Evolutionary conservation across 2,888 invertebrate genomes (phyloP).

Genomic region (Eristalis intricaria): DNA sequence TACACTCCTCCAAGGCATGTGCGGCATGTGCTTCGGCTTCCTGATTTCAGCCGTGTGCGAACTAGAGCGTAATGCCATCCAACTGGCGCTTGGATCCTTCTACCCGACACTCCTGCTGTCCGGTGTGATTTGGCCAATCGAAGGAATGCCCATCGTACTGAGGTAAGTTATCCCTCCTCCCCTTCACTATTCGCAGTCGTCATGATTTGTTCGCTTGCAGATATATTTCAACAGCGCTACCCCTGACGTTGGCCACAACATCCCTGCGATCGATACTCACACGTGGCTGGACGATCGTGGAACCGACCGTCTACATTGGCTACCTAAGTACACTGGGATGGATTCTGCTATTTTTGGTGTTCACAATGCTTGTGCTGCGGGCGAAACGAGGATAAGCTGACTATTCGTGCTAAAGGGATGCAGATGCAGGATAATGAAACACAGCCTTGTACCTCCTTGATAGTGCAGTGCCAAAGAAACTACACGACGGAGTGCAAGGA

Average conservation of each 20-base stretch:
- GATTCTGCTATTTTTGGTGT: slow-evolving; percentile 91
- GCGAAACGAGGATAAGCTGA: slow-evolving; percentile 88
- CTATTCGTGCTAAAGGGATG: slow-evolving; percentile 11
- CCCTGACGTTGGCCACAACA: slow-evolving; percentile 95
- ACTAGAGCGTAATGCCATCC: slow-evolving; percentile 95
- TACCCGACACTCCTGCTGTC: slow-evolving; percentile 96
- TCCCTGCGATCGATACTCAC: slow-evolving; percentile 93
- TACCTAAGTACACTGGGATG: slow-evolving; percentile 92
- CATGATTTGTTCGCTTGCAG: slow-evolving; percentile 73
- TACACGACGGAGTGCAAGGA: slow-evolving; percentile 33
- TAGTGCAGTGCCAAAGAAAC: neutral
- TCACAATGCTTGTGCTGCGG: slow-evolving; percentile 90
- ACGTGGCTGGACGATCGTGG: slow-evolving; percentile 91
- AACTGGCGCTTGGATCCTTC: slow-evolving; percentile 95
- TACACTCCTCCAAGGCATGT: slow-evolving; percentile 94
- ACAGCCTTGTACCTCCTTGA: slow-evolving; percentile 32
- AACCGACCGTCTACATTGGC: slow-evolving; percentile 93
- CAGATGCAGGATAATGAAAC: slow-evolving; percentile 34
- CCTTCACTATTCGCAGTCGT: neutral
- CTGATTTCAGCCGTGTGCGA: slow-evolving; percentile 96
- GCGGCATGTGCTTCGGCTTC: slow-evolving; percentile 98
- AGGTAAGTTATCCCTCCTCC: slow-evolving; percentile 79
- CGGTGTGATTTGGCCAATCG: slow-evolving; percentile 98
- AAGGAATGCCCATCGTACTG: slow-evolving; percentile 94
- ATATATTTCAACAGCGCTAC: slow-evolving; percentile 91